Evolutionary conservation across 2,888 invertebrate genomes (phyloP).

Genomic region (Drosophila hawaiiensis): DNA sequence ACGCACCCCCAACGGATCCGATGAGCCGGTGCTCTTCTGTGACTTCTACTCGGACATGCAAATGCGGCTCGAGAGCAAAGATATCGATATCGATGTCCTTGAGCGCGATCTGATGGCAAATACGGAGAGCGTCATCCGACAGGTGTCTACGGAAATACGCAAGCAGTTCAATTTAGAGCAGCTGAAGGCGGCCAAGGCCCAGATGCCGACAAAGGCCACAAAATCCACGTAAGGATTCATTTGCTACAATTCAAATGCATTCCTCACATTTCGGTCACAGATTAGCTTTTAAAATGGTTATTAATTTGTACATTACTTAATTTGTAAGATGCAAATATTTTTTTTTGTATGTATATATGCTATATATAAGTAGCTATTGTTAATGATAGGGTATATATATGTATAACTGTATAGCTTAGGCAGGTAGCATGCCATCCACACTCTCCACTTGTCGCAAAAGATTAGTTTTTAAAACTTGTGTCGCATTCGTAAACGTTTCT

Average conservation of each 20-base stretch:
- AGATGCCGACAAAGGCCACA: constrained; percentile 59
- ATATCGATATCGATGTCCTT: constrained; percentile 83
- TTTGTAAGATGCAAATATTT: neutral
- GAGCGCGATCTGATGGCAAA: constrained; percentile 83
- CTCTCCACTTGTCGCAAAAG: neutral
- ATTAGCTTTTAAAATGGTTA: constrained; percentile 30
- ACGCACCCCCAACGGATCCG: constrained; percentile 79
- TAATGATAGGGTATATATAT: neutral
- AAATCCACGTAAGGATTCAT: constrained; percentile 50
- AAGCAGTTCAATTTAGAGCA: constrained; percentile 81
- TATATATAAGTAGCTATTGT: constrained; percentile 6
- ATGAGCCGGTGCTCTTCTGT: constrained; percentile 84
- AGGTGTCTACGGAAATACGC: constrained; percentile 81
- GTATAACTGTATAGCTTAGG: neutral
- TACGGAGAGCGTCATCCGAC: constrained; percentile 81
- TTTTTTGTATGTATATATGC: neutral
- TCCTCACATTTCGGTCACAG: constrained; percentile 50
- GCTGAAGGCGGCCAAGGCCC: constrained; percentile 72
- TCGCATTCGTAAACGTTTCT: constrained; percentile 6
- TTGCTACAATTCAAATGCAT: constrained; percentile 37
- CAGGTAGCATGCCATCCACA: neutral
- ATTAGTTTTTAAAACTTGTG: neutral
- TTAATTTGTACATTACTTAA: neutral
- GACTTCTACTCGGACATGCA: constrained; percentile 85
- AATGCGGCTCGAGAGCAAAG: constrained; percentile 84